Conservation (phyloP, 2,888 invertebrate species). For the Panorpa germanica region DNA sequence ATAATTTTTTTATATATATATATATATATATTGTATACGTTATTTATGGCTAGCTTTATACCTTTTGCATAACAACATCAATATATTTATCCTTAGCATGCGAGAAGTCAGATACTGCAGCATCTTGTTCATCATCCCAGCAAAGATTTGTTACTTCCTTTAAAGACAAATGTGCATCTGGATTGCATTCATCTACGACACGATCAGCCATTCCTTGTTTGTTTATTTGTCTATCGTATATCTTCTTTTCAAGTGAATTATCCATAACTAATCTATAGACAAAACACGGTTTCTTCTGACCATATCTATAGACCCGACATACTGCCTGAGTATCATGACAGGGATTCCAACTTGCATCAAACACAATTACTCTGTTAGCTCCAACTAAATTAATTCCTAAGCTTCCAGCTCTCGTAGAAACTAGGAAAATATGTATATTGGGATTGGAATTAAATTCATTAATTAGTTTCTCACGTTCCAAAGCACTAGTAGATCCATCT, state of each 20-base stretch:
- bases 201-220: conserved; percentile 97
- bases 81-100: conserved; percentile 51
- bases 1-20: too few relatives aligned
- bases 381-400: conserved; percentile 94
- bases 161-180: conserved; percentile 80
- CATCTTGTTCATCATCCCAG: conserved; percentile 77
- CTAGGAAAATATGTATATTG: conserved; percentile 75
- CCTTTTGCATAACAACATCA: conserved; percentile 65
- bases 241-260: conserved; percentile 91
- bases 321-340: conserved; percentile 98
- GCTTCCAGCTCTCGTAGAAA: conserved; percentile 92
- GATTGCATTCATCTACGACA: conserved; percentile 95
- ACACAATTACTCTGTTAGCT: conserved; percentile 91
- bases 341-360: conserved; percentile 99
- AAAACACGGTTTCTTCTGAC: conserved; percentile 85
- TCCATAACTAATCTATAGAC: conserved; percentile 95
- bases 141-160: conserved; percentile 80
- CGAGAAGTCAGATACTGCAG: conserved; percentile 55
- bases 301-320: conserved; percentile 87
- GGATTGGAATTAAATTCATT: conserved; percentile 88
- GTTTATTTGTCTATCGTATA: conserved; percentile 95
- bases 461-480: conserved; percentile 89
- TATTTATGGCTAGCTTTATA: too few relatives aligned
- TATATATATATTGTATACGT: too few relatives aligned
- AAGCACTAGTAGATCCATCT: conserved; percentile 88